A percentile compares a stretch with the other conserved stretches of the same genome.
These are phyloP conservation scores for Macaca nemestrina DNA, from an alignment of 2,113 vertebrate genomes.

Conservation along the genomic window DNA sequence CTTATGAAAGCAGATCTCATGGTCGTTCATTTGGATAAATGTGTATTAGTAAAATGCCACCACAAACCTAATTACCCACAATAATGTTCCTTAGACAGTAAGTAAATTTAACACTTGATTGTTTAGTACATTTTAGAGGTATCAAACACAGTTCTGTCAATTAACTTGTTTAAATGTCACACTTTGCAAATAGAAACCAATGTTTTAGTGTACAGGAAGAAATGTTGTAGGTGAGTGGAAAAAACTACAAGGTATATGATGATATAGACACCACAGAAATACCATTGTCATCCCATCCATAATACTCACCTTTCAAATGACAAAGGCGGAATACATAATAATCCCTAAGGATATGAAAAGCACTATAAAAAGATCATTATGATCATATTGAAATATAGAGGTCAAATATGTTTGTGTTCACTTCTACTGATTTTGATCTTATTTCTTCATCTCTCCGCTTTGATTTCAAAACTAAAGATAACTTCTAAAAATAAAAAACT, in stretches of 20 bases:
- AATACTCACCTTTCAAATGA: background rate
- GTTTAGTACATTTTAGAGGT: background rate
- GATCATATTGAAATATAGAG: background rate
- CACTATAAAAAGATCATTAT: constrained; percentile 4
- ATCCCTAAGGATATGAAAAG: background rate
- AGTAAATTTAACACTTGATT: background rate
- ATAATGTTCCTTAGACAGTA: background rate
- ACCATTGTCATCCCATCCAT: background rate
- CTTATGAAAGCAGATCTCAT: background rate
- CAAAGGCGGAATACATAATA: background rate
- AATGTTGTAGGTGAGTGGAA: background rate
- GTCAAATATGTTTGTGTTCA: background rate
- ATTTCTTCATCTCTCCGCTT: background rate
- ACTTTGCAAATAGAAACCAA: background rate
- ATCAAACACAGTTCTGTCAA: background rate
- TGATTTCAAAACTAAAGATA: constrained; percentile 25
- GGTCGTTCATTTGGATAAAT: background rate
- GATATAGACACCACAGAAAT: background rate
- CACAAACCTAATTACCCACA: background rate
- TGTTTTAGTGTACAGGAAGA: background rate
- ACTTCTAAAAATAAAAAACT: background rate
- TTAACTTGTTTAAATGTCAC: background rate
- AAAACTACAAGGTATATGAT: background rate
- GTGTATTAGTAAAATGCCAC: background rate
- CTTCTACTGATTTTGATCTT: background rate